These are phyloP conservation scores for Sympetrum striolatum DNA, from an alignment of 2,888 invertebrate species.

Conservation along the genomic window DNA sequence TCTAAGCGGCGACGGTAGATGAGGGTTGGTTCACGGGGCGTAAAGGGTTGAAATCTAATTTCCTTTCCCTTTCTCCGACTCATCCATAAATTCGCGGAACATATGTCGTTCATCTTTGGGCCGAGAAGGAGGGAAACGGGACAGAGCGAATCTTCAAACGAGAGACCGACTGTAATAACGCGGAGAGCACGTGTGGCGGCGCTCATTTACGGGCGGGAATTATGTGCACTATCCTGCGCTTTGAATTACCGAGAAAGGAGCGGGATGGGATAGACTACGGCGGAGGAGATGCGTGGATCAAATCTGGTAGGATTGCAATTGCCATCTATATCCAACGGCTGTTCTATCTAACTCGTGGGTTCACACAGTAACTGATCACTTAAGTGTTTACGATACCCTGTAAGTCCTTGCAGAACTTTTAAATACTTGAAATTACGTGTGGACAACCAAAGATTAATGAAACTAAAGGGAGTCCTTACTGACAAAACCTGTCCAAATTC, in stretches of 20 bases:
- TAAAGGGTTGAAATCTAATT: slow-evolving; percentile 18
- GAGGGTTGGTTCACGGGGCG: neutral
- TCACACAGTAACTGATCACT: too few relatives aligned
- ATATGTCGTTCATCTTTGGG: slow-evolving; percentile 26
- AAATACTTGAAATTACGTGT: too few relatives aligned
- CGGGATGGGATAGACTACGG: neutral
- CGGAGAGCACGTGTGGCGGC: neutral
- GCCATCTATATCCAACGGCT: too few relatives aligned
- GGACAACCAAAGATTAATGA: too few relatives aligned
- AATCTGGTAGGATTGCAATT: too few relatives aligned
- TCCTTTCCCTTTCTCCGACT: neutral
- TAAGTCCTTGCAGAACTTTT: too few relatives aligned
- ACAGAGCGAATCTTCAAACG: neutral
- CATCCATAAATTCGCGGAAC: slow-evolving; percentile 22
- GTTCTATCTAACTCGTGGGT: too few relatives aligned
- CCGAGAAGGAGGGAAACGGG: neutral
- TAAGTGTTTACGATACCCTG: too few relatives aligned
- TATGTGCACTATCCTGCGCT: neutral
- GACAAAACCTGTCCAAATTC: too few relatives aligned
- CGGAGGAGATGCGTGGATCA: neutral
- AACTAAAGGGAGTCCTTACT: too few relatives aligned
- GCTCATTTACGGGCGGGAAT: neutral
- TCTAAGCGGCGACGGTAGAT: neutral
- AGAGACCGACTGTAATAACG: neutral
- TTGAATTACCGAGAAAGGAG: neutral